Percentiles rank a stretch among this genome's conserved stretches.
phyloP scores from a whole-genome alignment of 2,113 vertebrate species.

The Thinocorus orbignyianus region DNA sequence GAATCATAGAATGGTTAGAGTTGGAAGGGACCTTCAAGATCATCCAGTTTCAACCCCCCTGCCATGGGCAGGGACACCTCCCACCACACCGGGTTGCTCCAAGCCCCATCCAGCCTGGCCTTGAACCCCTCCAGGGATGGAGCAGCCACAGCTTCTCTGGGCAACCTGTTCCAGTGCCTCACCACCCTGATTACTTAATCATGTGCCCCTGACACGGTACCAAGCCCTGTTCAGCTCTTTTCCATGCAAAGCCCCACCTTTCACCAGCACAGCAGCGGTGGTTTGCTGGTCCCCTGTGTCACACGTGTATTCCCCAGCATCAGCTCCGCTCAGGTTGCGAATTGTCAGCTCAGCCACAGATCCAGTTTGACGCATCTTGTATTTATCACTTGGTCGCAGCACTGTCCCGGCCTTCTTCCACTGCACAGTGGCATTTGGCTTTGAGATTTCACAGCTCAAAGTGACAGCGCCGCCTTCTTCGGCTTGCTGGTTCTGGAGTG shows the following conservation, averaged over 20 bases:
- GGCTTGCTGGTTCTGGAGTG: slow-evolving; percentile 77
- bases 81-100: no score
- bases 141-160: no score
- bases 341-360: slow-evolving; percentile 76
- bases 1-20: no score
- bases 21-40: no score
- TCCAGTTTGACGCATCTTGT: slow-evolving; percentile 73
- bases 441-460: slow-evolving; percentile 77
- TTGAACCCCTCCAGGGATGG: no score
- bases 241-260: slow-evolving; percentile 66
- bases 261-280: slow-evolving; percentile 78
- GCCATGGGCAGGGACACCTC: no score
- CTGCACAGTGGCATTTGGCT: slow-evolving; percentile 54
- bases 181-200: no score
- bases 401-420: slow-evolving; percentile 81
- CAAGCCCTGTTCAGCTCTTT: neutral
- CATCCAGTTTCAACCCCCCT: no score
- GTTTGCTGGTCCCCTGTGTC: slow-evolving; percentile 80
- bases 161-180: no score
- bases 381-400: slow-evolving; percentile 69
- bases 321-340: slow-evolving; percentile 67
- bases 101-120: no score
- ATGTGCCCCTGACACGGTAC: rapidly evolving
- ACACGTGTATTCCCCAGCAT: slow-evolving; percentile 86
- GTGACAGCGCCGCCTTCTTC: slow-evolving; percentile 79